Evolutionary conservation across 2,797 vertebrate genomes (phyloP).

Genomic region (Emys orbicularis): DNA sequence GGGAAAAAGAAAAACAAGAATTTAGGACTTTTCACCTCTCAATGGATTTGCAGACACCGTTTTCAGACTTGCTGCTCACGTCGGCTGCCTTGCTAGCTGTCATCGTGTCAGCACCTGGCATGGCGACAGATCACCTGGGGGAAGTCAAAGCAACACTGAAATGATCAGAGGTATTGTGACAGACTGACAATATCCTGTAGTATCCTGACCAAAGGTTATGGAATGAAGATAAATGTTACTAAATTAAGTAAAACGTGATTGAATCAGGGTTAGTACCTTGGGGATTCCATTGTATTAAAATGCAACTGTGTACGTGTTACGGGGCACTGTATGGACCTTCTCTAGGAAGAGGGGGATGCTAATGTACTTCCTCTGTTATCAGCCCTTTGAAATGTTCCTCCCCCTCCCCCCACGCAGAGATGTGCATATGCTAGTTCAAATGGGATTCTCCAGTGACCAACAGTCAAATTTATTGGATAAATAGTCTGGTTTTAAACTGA

Average conservation of each 20-base stretch:
- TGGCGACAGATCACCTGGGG: conserved; percentile 69
- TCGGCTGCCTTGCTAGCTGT: conserved; percentile 67
- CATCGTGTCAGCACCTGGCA: conserved; percentile 80
- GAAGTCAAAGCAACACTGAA: conserved; percentile 1
- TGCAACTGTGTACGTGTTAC: background rate
- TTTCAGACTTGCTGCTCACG: conserved; percentile 75
- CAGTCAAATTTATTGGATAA: background rate
- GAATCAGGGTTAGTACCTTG: background rate
- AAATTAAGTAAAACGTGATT: background rate
- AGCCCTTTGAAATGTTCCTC: background rate
- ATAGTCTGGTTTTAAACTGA: background rate
- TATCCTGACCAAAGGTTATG: background rate
- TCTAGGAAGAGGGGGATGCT: background rate
- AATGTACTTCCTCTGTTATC: background rate
- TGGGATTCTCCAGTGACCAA: background rate
- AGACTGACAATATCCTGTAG: background rate
- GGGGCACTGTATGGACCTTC: background rate
- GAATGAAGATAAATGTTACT: background rate
- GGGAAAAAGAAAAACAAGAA: background rate
- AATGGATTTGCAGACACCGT: conserved; percentile 46
- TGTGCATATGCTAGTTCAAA: background rate
- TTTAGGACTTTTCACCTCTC: conserved; percentile 68
- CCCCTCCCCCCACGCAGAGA: background rate
- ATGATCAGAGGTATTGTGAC: background rate
- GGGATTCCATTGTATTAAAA: background rate